Base-by-base conservation (phyloP, 2,888 invertebrate genomes). In the Cetonia aurata region DNA sequence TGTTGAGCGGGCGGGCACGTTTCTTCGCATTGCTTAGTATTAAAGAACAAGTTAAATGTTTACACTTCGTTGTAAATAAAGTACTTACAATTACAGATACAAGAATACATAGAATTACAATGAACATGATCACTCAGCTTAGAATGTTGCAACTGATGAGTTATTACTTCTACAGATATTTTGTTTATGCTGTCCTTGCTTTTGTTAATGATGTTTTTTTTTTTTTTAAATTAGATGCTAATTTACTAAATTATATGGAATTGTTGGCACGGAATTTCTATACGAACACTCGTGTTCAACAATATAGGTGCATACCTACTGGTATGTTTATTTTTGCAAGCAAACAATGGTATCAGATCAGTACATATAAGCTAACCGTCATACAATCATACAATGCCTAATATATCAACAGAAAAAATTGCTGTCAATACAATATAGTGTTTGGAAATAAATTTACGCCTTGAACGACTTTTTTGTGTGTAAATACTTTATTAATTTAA, bases 1-100 rank as follows among this genome's bases (percentile, higher is more conserved):
- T 72, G 37, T 15, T 67, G 53, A 37, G 72, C 72, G 19, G 72
- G 33, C 13, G 44, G 3, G 48, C 71, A 71, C 13, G 25, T 65
- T 19, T 65, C 56, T 19, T 65, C 62, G 8, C 44, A 12, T 12
- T 25, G 15, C 62, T 65, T 17, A 48, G 10, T 9, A 53, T 67
- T 13, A 52, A 15, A 55, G 19, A 67, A 13, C 8, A 33, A 41
- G 19, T 31, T 31, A 10, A 44, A 44, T 37, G 6, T 37, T 10
- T 37, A 10, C 10, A 8, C 4, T 1, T 10, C 8, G 6, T 37
- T 37, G 6, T 10, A 37, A 10, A 10, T 1, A 37, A 37, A 37
- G 37, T 37, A 46, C 55, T 44, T 31, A 67, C 67, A 10, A n/a
- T 17, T 67, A 44, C 10, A 25, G 25, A 15, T 19, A 57, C 12